Percentiles rank a stretch among this genome's conserved stretches.
These are phyloP conservation scores for Dendrocopos noguchii DNA, from an alignment of 2,113 vertebrate species.

Conservation along the genomic window DNA sequence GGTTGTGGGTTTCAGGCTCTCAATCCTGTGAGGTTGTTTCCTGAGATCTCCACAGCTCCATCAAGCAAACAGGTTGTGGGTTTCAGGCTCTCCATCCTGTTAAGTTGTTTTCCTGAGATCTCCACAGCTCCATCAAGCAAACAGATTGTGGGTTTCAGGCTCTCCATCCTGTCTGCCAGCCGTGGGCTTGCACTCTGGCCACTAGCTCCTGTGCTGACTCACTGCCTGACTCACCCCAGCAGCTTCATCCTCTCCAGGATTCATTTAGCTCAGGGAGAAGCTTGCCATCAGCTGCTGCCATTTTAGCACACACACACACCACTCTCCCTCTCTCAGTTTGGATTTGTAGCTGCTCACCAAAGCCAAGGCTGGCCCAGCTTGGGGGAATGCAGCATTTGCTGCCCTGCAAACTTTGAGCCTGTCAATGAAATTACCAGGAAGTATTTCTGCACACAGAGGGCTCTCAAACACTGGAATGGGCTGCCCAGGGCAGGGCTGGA, in stretches of 20 bases:
- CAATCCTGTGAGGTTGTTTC: conserved; percentile 8
- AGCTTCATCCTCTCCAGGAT: conserved; percentile 24
- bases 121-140: conserved; percentile 45
- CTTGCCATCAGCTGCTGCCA: not conserved
- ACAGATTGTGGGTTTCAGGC: not conserved
- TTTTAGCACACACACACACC: not conserved
- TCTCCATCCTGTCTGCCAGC: conserved; percentile 6
- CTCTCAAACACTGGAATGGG: no score
- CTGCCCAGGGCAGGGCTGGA: no score
- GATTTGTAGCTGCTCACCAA: not conserved
- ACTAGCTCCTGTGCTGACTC: conserved; percentile 42
- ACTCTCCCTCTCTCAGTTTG: no score
- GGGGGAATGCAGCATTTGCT: not conserved
- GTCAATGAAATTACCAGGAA: not conserved
- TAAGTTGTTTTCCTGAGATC: conserved; percentile 21
- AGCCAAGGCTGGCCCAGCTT: not conserved
- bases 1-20: not conserved
- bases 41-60: conserved; percentile 25
- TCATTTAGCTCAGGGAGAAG: conserved; percentile 27
- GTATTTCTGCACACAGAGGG: no score
- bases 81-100: conserved; percentile 20
- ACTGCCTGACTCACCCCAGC: conserved; percentile 33
- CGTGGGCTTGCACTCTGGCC: not conserved
- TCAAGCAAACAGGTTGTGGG: conserved; percentile 1
- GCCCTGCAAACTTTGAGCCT: not conserved